Evolutionary conservation across 2,888 invertebrate species (phyloP).

Genomic region (Rhabditoides inermis): DNA sequence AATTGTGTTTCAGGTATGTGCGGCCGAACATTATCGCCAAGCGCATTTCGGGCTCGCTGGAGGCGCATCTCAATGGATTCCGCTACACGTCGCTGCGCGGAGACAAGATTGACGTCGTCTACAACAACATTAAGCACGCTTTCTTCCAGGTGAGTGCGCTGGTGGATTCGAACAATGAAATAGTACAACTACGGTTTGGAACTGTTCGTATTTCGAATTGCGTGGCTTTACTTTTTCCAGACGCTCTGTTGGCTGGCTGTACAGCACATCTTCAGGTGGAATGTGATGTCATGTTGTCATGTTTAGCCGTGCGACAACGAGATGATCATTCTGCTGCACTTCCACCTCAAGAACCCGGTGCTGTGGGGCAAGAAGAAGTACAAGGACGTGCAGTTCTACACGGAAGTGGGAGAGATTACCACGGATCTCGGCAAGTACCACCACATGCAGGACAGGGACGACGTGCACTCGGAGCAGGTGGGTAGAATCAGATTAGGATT

Average conservation of each 20-base stretch:
- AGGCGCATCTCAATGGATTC: conserved; percentile 72
- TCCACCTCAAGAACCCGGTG: conserved; percentile 95
- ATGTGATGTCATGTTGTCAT: not conserved
- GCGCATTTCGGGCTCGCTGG: conserved; percentile 64
- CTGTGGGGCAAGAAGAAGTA: conserved; percentile 99
- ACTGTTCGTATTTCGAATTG: not conserved
- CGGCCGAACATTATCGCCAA: conserved; percentile 92
- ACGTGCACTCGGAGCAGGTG: conserved; percentile 88
- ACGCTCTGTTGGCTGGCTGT: not conserved
- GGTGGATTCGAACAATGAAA: not conserved
- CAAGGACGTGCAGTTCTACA: conserved; percentile 74
- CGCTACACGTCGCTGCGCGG: conserved; percentile 96
- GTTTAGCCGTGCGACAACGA: conserved; percentile 78
- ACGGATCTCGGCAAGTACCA: conserved; percentile 98
- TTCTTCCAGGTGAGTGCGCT: conserved; percentile 80
- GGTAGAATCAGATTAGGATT: not conserved
- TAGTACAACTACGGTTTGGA: not conserved
- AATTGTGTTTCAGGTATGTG: conserved; percentile 65
- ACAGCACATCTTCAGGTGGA: not conserved
- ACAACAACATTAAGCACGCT: conserved; percentile 97
- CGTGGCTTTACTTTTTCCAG: not conserved
- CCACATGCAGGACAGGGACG: conserved; percentile 98
- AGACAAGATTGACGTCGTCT: conserved; percentile 96
- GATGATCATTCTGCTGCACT: conserved; percentile 97
- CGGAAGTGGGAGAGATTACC: conserved; percentile 98